Evolutionary conservation across 2,113 vertebrate genomes (phyloP), one percentile per base, ranked within the genome.

Genomic region (Ellobius talpinus): DNA sequence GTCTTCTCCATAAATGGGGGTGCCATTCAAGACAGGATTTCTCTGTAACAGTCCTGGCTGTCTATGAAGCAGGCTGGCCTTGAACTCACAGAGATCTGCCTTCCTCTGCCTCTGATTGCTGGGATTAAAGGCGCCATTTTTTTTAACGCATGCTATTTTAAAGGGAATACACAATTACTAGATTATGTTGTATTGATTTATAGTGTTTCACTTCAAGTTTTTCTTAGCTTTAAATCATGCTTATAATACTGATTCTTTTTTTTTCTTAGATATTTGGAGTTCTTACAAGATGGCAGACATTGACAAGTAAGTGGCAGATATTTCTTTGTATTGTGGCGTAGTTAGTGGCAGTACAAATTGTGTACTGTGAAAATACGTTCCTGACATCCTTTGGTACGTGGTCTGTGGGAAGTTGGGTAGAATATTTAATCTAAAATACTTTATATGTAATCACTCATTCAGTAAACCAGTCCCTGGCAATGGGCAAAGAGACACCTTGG

Each of bases 291-390:
- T 99, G 99, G 99, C 99, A 98, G 99, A 99, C 98, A 98, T 99
- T 93, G 99, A 99, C 98, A 99, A 99, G 99, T 99, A 99, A 99
- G 99, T 99, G 94, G 68, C 68, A 90, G 74, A 81, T 70, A 93
- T 50, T 93, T 93, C 33, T 96, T 88, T 39, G 9, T 50, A 45
- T 97, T 79, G 5, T 96, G 61, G n/a, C 86, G 3, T 89, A 76
- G 26, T 76, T 93, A 96, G 87, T 23, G 88, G 58, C 11, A 65
- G 42, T 91, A 42, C 76, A 47, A 42, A 90, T 92, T 91, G 39
- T 61, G 1, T 90, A 50, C 87, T 96, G 26, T 55, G 42, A 86
- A 90, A 93, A 91, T 96, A 50, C 86, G n/a, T 10, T 95, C 47
- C 85, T 93, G 66, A 85, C 23, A 42, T 88, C 11, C 52, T 96